phyloP scores from a whole-genome alignment of 2,888 invertebrate species.

The Lordiphosa andalusiaca region DNA sequence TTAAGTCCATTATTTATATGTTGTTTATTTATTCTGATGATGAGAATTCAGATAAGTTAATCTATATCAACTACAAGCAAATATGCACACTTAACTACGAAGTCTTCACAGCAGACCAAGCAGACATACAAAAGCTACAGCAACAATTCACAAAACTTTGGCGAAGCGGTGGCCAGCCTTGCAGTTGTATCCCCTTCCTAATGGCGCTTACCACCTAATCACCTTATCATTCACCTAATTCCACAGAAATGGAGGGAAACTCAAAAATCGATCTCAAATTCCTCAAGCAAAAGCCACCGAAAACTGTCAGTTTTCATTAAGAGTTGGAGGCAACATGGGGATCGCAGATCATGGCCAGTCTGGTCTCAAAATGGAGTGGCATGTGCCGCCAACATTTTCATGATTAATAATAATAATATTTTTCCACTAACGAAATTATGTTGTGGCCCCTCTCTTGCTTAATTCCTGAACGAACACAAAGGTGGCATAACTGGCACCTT shows the following conservation, averaged over 20 bases:
- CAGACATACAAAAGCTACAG: too few relatives aligned
- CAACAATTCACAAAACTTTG: too few relatives aligned
- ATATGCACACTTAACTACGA: too few relatives aligned
- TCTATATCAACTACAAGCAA: too few relatives aligned
- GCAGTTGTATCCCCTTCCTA: neutral
- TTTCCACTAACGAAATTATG: slow-evolving; percentile 37
- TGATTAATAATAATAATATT: slow-evolving; percentile 67
- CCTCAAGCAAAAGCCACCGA: slow-evolving; percentile 46
- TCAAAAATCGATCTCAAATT: slow-evolving; percentile 34
- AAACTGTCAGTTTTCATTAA: slow-evolving; percentile 74
- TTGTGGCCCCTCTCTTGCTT: slow-evolving; percentile 9
- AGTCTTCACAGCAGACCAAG: too few relatives aligned
- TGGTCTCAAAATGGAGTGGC: slow-evolving; percentile 64
- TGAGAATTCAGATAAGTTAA: too few relatives aligned
- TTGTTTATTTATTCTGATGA: too few relatives aligned
- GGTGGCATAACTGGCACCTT: slow-evolving; percentile 73
- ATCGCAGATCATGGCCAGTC: slow-evolving; percentile 3
- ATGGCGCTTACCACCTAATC: slow-evolving; percentile 21
- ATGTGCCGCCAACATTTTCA: slow-evolving; percentile 70
- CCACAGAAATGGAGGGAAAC: slow-evolving; percentile 6
- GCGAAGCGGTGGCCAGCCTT: too few relatives aligned
- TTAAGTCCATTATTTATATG: too few relatives aligned
- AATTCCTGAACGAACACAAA: slow-evolving; percentile 48
- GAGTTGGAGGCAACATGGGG: slow-evolving; percentile 38
- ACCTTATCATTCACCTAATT: slow-evolving; percentile 1